phyloP scores from a whole-genome alignment of 2,888 invertebrate genomes.

The Hydrotaea diabolus region DNA sequence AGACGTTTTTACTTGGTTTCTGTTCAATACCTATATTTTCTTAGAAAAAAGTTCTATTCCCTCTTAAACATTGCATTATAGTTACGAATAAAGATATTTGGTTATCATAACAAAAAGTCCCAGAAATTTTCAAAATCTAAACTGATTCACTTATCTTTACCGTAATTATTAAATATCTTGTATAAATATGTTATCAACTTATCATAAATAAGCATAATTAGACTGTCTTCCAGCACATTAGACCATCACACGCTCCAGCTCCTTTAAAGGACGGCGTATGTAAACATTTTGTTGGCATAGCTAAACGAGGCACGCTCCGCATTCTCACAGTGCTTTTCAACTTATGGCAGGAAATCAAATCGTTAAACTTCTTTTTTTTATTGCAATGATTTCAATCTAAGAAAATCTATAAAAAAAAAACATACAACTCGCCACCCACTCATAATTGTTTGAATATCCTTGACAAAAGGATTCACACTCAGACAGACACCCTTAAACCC shows the following conservation, averaged over 20 bases:
- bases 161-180: too few species aligned
- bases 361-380: not conserved
- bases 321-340: too few species aligned
- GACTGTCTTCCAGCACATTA: slow-evolving; percentile 80
- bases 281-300: not conserved
- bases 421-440: not conserved
- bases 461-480: not conserved
- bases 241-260: slow-evolving; percentile 67
- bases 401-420: not conserved
- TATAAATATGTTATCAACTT: too few species aligned
- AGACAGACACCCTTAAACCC: not conserved
- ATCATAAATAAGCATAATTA: slow-evolving; percentile 81
- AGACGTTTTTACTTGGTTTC: too few species aligned
- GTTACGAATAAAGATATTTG: too few species aligned
- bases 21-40: too few species aligned
- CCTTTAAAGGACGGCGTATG: not conserved
- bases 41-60: too few species aligned
- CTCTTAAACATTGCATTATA: too few species aligned
- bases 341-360: not conserved
- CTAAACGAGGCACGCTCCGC: not conserved
- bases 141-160: too few species aligned
- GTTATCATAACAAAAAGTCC: too few species aligned
- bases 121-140: too few species aligned
- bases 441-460: not conserved
- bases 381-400: not conserved